Percentiles rank a stretch among this genome's conserved stretches.
phyloP scores from a whole-genome alignment of 2,888 invertebrate genomes.

The Spatulosminthurus flaviceps region DNA sequence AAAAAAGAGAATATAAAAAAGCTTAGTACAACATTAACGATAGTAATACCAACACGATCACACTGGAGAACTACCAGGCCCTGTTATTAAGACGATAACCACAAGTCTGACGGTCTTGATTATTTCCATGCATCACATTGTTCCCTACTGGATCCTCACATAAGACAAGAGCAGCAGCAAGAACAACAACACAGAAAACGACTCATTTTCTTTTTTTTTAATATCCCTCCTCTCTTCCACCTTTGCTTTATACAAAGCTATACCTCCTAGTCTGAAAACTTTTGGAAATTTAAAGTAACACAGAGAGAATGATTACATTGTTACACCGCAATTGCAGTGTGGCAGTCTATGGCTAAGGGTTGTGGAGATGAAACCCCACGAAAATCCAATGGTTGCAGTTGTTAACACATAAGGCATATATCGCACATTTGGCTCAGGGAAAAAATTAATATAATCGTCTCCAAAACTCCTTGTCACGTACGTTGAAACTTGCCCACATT shows the following conservation, averaged over 20 bases:
- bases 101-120: conserved; percentile 57
- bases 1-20: not conserved
- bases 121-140: conserved; percentile 59
- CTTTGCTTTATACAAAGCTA: conserved; percentile 25
- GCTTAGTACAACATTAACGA: conserved; percentile 42
- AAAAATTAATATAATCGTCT: conserved; percentile 45
- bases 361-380: no score
- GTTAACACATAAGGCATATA: conserved; percentile 7
- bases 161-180: no score
- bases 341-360: no score
- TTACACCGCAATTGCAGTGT: not conserved
- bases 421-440: not conserved
- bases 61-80: conserved; percentile 52
- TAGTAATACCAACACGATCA: conserved; percentile 52
- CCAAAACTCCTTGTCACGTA: conserved; percentile 54
- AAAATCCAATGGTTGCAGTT: no score
- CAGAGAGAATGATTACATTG: not conserved
- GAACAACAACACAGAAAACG: conserved; percentile 27
- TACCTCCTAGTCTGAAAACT: not conserved
- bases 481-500: conserved; percentile 35
- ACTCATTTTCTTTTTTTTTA: conserved; percentile 39
- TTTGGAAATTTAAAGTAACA: not conserved
- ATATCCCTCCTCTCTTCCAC: conserved; percentile 36
- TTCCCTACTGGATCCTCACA: conserved; percentile 25
- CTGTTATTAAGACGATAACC: conserved; percentile 62